A percentile compares a stretch with the other conserved stretches of the same genome.
Evolutionary conservation across 2,888 invertebrate species (phyloP).

Genomic region (Enchytraeus crypticus): DNA sequence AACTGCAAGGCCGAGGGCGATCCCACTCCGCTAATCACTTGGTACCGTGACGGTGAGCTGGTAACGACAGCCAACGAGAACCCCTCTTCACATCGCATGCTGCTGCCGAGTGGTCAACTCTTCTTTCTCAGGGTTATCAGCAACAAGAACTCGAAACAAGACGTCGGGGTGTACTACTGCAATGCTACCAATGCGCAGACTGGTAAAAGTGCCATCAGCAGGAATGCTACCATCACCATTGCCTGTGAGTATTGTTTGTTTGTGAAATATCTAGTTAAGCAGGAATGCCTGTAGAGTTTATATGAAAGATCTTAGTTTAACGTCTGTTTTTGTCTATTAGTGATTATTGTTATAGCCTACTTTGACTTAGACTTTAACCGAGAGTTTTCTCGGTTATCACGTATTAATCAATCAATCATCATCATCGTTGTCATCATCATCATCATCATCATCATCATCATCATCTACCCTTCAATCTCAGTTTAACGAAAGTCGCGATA

Average conservation of each 20-base stretch:
- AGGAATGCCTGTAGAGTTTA: too few relatives aligned
- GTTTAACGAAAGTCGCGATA: too few relatives aligned
- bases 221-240: conserved; percentile 22
- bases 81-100: conserved; percentile 76
- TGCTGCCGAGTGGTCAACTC: conserved; percentile 69
- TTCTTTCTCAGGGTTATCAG: conserved; percentile 75
- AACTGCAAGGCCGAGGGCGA: conserved; percentile 97
- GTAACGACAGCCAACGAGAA: conserved; percentile 56
- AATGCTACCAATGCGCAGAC: conserved; percentile 24
- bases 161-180: conserved; percentile 25
- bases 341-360: too few relatives aligned
- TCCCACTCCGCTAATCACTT: conserved; percentile 69
- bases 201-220: conserved; percentile 19
- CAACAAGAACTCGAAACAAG: conserved; percentile 1
- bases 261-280: too few relatives aligned
- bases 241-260: conserved; percentile 12
- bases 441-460: too few relatives aligned
- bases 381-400: too few relatives aligned
- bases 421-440: too few relatives aligned
- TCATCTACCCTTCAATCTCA: too few relatives aligned
- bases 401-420: too few relatives aligned
- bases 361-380: too few relatives aligned
- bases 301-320: too few relatives aligned
- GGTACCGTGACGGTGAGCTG: conserved; percentile 82
- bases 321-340: too few relatives aligned